Percentiles rank a stretch among this genome's conserved stretches.
Evolutionary conservation across 1,140 invertebrate genomes (phyloP).

Genomic region (Amphibalanus amphitrite): DNA sequence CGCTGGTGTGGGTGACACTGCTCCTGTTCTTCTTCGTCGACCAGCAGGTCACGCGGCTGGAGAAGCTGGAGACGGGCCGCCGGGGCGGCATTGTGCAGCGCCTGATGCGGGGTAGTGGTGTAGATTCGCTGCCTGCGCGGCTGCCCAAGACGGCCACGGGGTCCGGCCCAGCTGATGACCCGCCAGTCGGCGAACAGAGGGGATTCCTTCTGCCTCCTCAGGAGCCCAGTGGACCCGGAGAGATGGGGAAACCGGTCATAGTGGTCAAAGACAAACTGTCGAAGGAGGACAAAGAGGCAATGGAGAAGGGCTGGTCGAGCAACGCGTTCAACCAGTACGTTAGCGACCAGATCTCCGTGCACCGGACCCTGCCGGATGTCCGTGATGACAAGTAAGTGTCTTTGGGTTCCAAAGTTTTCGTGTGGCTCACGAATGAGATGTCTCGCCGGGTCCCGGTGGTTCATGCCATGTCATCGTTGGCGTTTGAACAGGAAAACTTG

Average conservation of each 20-base stretch:
- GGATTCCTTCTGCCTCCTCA: background rate
- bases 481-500: too few relatives aligned
- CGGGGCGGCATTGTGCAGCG: too few relatives aligned
- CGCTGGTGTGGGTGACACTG: too few relatives aligned
- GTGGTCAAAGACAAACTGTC: background rate
- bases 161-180: background rate
- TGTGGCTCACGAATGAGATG: too few relatives aligned
- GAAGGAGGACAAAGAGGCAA: constrained; percentile 29
- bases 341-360: constrained; percentile 90
- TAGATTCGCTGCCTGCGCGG: background rate
- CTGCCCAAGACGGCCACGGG: background rate
- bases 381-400: constrained; percentile 48
- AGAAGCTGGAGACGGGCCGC: too few relatives aligned
- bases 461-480: too few relatives aligned
- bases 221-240: background rate
- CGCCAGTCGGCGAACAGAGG: background rate
- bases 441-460: too few relatives aligned
- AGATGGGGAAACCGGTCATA: background rate
- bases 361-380: constrained; percentile 77
- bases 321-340: constrained; percentile 99
- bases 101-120: too few relatives aligned
- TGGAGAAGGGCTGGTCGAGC: constrained; percentile 87
- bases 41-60: too few relatives aligned
- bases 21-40: too few relatives aligned
- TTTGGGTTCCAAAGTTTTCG: too few relatives aligned